Base-by-base conservation (phyloP, 2,888 invertebrate species). In the Drosophila anomalata region DNA sequence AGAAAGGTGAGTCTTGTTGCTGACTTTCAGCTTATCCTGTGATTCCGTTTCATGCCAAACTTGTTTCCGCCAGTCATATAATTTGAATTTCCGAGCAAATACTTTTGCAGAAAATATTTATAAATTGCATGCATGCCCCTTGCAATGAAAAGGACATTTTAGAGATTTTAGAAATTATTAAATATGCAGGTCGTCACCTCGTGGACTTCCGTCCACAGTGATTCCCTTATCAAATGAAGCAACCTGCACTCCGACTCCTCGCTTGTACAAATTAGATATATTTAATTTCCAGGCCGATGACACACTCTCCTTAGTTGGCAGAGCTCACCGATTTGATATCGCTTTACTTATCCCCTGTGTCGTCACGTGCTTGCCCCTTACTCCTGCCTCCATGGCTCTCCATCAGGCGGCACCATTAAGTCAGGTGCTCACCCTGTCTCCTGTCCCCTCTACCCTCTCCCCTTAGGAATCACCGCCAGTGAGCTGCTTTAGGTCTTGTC, bases 1-100 rank as follows among this genome's bases (percentile, higher is more conserved):
- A 91, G 69, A 91, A 91, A 89, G 91, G 91, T 91, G 87, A 89
- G 90, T 79, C 56, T 42, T 9, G 29, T 9, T 29, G 29, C 29
- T 29, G 29, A 29, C 9, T 22, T 9, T 20, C 20, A 20, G 17
- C 22, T 44, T 22, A 22, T 44, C 22, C 26, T 36, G 50, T 31
- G 42, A 29, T 31, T 20, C 24, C 50, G 33, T 9, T 46, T 61
- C 39, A 39, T 41, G 39, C 36, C 36, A n/a, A n/a, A n/a, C 26
- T 20, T 31, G 9, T 24, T 31, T 42, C 31, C 41, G 20, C 39
- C 11, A 55, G 29, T 36, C 46, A 9, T 50, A 54, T 41, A 7
- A 24, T 39, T 54, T 72, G 33, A 50, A 53, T 39, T 56, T 33
- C n/a, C n/a, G n/a, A n/a, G n/a, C n/a, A 36, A n/a, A 36, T 29